Conservation (phyloP, 2,888 invertebrate genomes). For the Plebejus anna region DNA sequence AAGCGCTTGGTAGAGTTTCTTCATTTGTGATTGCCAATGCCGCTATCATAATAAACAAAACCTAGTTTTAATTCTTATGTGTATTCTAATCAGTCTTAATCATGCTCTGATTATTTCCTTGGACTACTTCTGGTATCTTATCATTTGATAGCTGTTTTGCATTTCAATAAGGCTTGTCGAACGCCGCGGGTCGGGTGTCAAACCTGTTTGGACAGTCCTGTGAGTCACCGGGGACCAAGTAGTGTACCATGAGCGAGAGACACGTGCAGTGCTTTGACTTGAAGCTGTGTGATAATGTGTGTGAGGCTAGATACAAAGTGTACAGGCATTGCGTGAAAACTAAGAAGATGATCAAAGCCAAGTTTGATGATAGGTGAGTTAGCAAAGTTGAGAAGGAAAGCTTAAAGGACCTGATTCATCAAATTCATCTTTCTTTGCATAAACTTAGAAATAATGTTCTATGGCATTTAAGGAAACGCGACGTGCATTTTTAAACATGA, state of each 20-base stretch:
- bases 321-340: constrained; percentile 56
- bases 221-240: constrained; percentile 31
- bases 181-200: constrained; percentile 14
- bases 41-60: neutral
- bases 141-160: constrained; percentile 44
- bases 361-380: constrained; percentile 59
- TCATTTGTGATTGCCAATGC: neutral
- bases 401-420: neutral
- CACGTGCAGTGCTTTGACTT: constrained; percentile 52
- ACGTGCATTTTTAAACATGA: no score
- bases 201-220: constrained; percentile 34
- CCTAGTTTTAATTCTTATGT: neutral
- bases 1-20: neutral
- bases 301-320: constrained; percentile 51
- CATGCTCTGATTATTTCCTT: constrained; percentile 57
- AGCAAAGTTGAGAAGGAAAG: neutral
- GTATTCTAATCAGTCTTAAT: constrained; percentile 36
- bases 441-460: no score
- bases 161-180: constrained; percentile 32
- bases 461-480: no score
- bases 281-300: constrained; percentile 46
- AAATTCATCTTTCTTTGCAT: neutral
- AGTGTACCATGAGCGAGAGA: constrained; percentile 36
- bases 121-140: constrained; percentile 63
- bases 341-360: constrained; percentile 54